Evolutionary conservation across 2,113 vertebrate species (phyloP), one percentile per base, ranked within the genome.

Genomic region (Mus pahari): DNA sequence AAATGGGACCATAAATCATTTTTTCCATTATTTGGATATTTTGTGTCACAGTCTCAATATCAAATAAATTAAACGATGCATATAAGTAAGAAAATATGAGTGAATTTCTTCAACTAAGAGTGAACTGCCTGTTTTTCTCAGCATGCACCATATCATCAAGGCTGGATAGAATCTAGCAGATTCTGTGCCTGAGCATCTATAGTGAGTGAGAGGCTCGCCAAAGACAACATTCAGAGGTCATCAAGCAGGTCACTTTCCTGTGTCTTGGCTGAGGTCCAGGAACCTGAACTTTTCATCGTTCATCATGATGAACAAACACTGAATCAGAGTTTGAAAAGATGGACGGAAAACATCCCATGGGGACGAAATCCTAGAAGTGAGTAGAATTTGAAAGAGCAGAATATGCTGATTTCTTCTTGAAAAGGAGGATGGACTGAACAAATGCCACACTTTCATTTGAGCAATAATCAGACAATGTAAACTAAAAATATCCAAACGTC

Each of bases 311-410:
- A 94, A 77, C 60, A 86, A 94, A 84, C 3, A 84, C 0, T 26
- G 17, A 93, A 71, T 86, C 39, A 31, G 74, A 39, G 48, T 78
- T 89, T 94, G 90, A 94, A 88, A 90, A 55, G 60, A 96, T 5
- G 7, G 48, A 86, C 1, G 22, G 89, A 87, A 91, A 87, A 48
- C 22, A 53, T 58, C 60, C 13, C 16, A 53, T 9, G 94, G 70
- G 55, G 42, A 50, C 66, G 53, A 14, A 90, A 77, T 70, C 64
- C 0, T 68, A 86, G 26, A 95, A 92, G 26, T 68, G 20, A 74
- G 26, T 58, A 92, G 77, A 6, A 84, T 24, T n/a, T 86, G 33
- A 86, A 73, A 62, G 31, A 90, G 28, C 50, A 82, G 28, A 96
- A 78, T 64, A 28, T 12, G 53, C 3, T 73, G 31, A 93, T 74